Conservation (phyloP, 2,888 invertebrate species). For the Eumerus sabulonum region DNA sequence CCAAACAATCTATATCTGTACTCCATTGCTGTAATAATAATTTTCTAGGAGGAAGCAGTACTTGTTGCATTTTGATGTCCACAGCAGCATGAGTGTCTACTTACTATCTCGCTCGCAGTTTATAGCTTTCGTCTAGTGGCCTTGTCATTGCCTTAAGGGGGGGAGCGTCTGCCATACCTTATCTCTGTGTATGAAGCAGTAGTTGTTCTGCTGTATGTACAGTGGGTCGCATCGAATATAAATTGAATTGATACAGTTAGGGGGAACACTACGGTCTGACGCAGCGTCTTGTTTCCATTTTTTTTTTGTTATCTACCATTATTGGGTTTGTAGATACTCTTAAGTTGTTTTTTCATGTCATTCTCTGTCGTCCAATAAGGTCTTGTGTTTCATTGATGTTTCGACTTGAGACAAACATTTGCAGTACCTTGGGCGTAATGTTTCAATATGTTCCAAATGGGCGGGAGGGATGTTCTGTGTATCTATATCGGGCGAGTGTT, state of each 20-base stretch:
- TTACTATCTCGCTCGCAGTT: constrained; percentile 47
- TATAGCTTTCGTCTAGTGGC: constrained; percentile 60
- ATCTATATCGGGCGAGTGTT: constrained; percentile 1
- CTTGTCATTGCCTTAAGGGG: constrained; percentile 40
- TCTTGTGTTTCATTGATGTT: constrained; percentile 62
- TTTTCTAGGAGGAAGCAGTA: constrained; percentile 51
- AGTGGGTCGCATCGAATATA: constrained; percentile 45
- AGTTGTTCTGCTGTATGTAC: too few relatives aligned
- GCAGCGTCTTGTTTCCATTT: constrained; percentile 12
- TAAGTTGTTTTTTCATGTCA: constrained; percentile 21
- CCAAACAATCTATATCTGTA: constrained; percentile 10
- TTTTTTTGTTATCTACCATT: constrained; percentile 35
- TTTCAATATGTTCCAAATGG: constrained; percentile 10
- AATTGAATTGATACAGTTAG: constrained; percentile 62
- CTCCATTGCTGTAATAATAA: constrained; percentile 60
- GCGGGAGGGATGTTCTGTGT: too few relatives aligned
- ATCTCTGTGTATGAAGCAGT: constrained; percentile 31
- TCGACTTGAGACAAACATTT: constrained; percentile 50
- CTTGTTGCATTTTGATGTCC: constrained; percentile 63
- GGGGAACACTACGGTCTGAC: constrained; percentile 32
- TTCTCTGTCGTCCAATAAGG: constrained; percentile 16
- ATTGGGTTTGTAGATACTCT: constrained; percentile 38
- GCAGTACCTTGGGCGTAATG: constrained; percentile 14
- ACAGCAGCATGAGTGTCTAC: constrained; percentile 15
- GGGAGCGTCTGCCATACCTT: constrained; percentile 52